Evolutionary conservation across 2,888 invertebrate genomes (phyloP).

Genomic region (Ametastegia equiseti): DNA sequence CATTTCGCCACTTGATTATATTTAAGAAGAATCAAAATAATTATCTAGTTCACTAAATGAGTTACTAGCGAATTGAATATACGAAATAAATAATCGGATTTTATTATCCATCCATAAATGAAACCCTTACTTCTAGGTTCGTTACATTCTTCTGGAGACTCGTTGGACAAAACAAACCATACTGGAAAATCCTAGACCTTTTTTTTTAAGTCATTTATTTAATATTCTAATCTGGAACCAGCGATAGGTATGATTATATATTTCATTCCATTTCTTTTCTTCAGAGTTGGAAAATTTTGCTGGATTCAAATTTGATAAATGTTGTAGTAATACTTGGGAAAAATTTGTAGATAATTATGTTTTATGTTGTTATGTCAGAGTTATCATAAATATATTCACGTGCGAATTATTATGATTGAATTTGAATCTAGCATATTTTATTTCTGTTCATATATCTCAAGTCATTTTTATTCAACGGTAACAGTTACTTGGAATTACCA

Average conservation of each 20-base stretch:
- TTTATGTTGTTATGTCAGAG: background rate
- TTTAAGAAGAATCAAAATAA: background rate
- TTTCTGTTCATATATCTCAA: background rate
- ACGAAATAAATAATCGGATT: background rate
- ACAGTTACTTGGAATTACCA: constrained; percentile 33
- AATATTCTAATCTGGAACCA: constrained; percentile 38
- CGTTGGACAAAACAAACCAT: constrained; percentile 71
- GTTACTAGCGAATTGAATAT: background rate
- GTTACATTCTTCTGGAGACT: constrained; percentile 74
- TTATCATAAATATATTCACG: background rate
- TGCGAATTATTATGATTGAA: background rate
- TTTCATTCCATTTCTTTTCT: constrained; percentile 38
- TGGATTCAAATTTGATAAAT: constrained; percentile 11
- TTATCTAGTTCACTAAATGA: background rate
- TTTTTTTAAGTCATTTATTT: constrained; percentile 41
- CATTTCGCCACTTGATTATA: background rate
- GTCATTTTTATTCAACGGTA: constrained; percentile 27
- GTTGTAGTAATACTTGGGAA: background rate
- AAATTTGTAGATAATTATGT: background rate
- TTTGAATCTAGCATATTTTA: constrained; percentile 35
- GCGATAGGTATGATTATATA: constrained; percentile 19
- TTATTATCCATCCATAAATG: background rate
- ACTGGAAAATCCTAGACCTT: constrained; percentile 69
- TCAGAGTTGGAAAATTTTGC: constrained; percentile 19
- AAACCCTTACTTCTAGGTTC: constrained; percentile 66